Evolutionary conservation across 2,113 vertebrate species (phyloP).

Genomic region (Hydrolagus affinis): DNA sequence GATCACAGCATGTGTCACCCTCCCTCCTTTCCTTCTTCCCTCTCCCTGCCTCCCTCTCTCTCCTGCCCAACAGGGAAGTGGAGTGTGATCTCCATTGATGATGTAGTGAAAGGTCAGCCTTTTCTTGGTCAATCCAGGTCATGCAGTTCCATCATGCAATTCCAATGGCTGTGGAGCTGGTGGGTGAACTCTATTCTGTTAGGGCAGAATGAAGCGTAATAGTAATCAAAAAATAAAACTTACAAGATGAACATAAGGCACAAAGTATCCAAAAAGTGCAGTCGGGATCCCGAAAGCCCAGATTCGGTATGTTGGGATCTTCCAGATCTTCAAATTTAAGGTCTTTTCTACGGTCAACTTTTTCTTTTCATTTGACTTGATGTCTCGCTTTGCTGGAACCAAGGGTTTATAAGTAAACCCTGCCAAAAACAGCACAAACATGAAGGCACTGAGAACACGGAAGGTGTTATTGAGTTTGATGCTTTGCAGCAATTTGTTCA

Average conservation of each 20-base stretch:
- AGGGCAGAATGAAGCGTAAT: background rate
- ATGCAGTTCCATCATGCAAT: background rate
- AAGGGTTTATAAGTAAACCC: constrained; percentile 81
- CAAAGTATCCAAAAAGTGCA: constrained; percentile 91
- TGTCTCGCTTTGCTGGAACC: constrained; percentile 43
- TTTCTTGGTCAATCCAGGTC: background rate
- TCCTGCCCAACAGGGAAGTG: no score
- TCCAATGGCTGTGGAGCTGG: background rate
- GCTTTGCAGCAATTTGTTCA: constrained; percentile 52
- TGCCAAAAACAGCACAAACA: constrained; percentile 80
- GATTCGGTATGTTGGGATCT: constrained; percentile 73
- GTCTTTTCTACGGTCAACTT: constrained; percentile 52
- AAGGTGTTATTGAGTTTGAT: constrained; percentile 65
- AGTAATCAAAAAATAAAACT: constrained; percentile 45
- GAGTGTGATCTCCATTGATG: no score
- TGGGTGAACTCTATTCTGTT: background rate
- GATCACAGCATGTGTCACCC: no score
- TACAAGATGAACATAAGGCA: constrained; percentile 96
- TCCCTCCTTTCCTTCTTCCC: no score
- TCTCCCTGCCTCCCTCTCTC: no score
- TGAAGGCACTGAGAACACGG: constrained; percentile 68
- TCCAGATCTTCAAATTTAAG: constrained; percentile 85
- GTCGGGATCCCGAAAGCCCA: constrained; percentile 87
- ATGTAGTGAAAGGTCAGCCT: no score
- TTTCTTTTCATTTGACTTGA: constrained; percentile 46